Evolutionary conservation across 1,140 invertebrate species (phyloP).

Genomic region (Neodiprion pinetum): DNA sequence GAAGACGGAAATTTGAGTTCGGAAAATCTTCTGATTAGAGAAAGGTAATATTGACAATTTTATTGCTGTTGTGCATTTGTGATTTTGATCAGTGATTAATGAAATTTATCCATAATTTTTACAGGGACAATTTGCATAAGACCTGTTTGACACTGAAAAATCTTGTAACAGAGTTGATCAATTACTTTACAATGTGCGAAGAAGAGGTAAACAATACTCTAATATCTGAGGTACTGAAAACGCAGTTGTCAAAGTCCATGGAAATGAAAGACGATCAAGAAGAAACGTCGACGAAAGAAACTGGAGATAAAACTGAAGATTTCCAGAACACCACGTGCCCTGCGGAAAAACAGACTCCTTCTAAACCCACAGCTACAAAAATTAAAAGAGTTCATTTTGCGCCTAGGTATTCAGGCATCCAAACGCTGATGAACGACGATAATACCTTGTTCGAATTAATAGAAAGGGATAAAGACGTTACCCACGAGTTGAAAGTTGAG

Average conservation of each 20-base stretch:
- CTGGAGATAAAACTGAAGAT: slow-evolving; percentile 21
- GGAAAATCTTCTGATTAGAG: slow-evolving; percentile 34
- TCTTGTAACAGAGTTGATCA: slow-evolving; percentile 70
- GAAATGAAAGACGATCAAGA: slow-evolving; percentile 39
- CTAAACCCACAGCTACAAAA: slow-evolving; percentile 46
- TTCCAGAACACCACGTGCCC: neutral
- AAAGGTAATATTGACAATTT: slow-evolving; percentile 37
- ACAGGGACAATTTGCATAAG: slow-evolving; percentile 67
- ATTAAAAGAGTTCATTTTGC: slow-evolving; percentile 72
- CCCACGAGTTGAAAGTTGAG: slow-evolving; percentile 66
- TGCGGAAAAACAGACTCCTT: slow-evolving; percentile 16
- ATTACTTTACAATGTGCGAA: slow-evolving; percentile 76
- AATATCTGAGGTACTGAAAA: slow-evolving; percentile 68
- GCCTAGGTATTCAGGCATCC: slow-evolving; percentile 70
- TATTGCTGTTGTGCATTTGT: slow-evolving; percentile 15
- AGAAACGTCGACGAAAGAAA: slow-evolving; percentile 17
- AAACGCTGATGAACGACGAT: slow-evolving; percentile 67
- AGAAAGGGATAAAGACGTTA: slow-evolving; percentile 62
- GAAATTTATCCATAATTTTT: slow-evolving; percentile 31
- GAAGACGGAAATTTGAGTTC: slow-evolving; percentile 20
- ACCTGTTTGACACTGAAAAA: slow-evolving; percentile 65
- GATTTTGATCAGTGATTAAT: neutral
- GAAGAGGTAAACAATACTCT: slow-evolving; percentile 79
- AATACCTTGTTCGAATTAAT: slow-evolving; percentile 47
- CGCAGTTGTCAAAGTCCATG: slow-evolving; percentile 40